phyloP scores from a whole-genome alignment of 2,797 vertebrate genomes.

The Protosalanx chinensis region DNA sequence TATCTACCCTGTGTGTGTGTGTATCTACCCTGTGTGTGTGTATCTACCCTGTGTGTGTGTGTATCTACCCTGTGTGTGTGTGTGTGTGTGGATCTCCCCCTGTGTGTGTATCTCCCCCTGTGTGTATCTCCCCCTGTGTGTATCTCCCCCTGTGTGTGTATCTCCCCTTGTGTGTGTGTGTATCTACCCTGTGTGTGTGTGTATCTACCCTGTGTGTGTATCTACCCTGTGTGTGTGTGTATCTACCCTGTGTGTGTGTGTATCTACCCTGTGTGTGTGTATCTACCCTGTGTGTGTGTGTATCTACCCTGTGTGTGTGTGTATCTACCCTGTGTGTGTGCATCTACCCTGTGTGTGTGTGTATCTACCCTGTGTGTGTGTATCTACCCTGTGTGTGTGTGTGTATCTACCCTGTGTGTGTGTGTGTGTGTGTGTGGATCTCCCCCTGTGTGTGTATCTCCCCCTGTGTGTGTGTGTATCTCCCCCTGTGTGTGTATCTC shows the following conservation, averaged over 20 bases:
- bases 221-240: no score
- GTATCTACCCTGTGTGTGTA: no score
- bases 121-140: conserved; percentile 46
- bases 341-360: conserved; percentile 56
- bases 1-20: not conserved
- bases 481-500: not conserved
- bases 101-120: not conserved
- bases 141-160: conserved; percentile 50
- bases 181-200: conserved; percentile 10
- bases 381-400: conserved; percentile 41
- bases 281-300: conserved; percentile 6
- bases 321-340: no score
- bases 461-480: not conserved
- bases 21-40: not conserved
- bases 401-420: conserved; percentile 46
- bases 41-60: conserved; percentile 9
- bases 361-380: conserved; percentile 36
- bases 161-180: conserved; percentile 41
- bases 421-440: conserved; percentile 34
- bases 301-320: no score
- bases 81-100: conserved; percentile 4
- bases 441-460: no score
- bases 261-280: not conserved
- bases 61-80: not conserved
- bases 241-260: not conserved